Conservation (phyloP, 1,140 invertebrate genomes). For the Pseudomyrmex gracilis region DNA sequence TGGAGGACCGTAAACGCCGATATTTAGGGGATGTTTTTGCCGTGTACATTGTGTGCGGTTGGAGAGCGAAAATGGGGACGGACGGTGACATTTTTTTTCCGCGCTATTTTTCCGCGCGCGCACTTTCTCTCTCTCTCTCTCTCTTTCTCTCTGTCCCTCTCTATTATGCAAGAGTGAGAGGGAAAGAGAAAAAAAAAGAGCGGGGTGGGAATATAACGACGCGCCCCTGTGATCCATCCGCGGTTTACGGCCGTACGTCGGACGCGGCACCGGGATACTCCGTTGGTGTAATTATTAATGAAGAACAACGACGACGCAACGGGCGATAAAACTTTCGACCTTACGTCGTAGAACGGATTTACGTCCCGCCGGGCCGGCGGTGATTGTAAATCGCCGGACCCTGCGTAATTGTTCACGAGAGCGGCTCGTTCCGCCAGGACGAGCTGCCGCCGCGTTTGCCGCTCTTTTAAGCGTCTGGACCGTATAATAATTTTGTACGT, state of each 20-base stretch:
- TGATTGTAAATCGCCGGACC: slow-evolving; percentile 60
- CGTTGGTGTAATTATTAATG: slow-evolving; percentile 58
- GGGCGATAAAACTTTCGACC: slow-evolving; percentile 63
- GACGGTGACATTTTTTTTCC: slow-evolving; percentile 60
- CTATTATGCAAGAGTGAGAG: slow-evolving; percentile 7
- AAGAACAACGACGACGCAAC: slow-evolving; percentile 57
- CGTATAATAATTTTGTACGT: slow-evolving; percentile 59
- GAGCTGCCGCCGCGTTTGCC: slow-evolving; percentile 28
- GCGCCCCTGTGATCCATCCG: slow-evolving; percentile 45
- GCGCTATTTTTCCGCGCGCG: slow-evolving; percentile 59
- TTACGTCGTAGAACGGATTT: slow-evolving; percentile 61
- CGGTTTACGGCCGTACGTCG: slow-evolving; percentile 40
- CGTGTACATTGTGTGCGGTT: slow-evolving; percentile 63
- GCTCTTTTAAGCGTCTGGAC: slow-evolving; percentile 30
- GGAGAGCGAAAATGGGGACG: slow-evolving; percentile 43
- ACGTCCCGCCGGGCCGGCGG: slow-evolving; percentile 37
- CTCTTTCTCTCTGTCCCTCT: not conserved
- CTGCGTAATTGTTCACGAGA: slow-evolving; percentile 51
- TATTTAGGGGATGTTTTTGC: slow-evolving; percentile 76
- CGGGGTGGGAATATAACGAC: slow-evolving; percentile 34
- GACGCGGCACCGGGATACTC: not conserved
- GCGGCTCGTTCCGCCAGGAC: slow-evolving; percentile 20
- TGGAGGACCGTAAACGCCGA: slow-evolving; percentile 73
- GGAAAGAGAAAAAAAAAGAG: not conserved
- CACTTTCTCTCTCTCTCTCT: too few species aligned